Evolutionary conservation across 2,888 invertebrate genomes (phyloP), one percentile per base, ranked within the genome.

Genomic region (Leistus spinibarbis): DNA sequence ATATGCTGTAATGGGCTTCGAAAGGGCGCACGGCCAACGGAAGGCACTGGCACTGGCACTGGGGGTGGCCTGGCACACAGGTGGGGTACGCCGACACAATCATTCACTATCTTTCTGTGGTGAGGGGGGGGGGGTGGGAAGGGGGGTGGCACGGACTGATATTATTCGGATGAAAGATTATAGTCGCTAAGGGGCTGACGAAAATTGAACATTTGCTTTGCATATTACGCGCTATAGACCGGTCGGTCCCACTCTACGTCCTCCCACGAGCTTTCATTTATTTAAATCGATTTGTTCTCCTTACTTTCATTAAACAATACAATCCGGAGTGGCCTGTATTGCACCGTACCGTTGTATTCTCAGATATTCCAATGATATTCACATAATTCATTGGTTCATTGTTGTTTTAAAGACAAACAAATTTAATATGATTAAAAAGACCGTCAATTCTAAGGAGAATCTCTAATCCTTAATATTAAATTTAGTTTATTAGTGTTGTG

Each of bases 161-260:
- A 73, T 73, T 73, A 73, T 73, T 73, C 73, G 73, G 67, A 62
- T 67, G 73, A 73, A 73, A 73, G 73, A 73, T 73, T 73, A 73
- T 67, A 54, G 73, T 67, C 73, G 67, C 54, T 73, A 67, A 67
- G 73, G 73, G 67, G 73, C 22, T 20, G 66, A 53, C 27, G 72
- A 53, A 66, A 67, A 62, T 73, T 73, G 67, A 56, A 73, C 73
- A 67, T 73, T 73, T 73, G 73, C 60, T 73, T 73, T 73, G 73
- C 67, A 73, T 73, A 73, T 53, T 60, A 67, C 40, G 63, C 7
- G 7, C 3, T 40, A 40, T 40, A 40, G 40, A 40, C n/a, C n/a
- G n/a, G n/a, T n/a, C n/a, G n/a, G n/a, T n/a, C n/a, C n/a, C n/a
- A n/a, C n/a, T n/a, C n/a, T n/a, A n/a, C n/a, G n/a, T n/a, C n/a